Evolutionary conservation across 2,888 invertebrate genomes (phyloP).

Genomic region (Chaitophorus viminalis): DNA sequence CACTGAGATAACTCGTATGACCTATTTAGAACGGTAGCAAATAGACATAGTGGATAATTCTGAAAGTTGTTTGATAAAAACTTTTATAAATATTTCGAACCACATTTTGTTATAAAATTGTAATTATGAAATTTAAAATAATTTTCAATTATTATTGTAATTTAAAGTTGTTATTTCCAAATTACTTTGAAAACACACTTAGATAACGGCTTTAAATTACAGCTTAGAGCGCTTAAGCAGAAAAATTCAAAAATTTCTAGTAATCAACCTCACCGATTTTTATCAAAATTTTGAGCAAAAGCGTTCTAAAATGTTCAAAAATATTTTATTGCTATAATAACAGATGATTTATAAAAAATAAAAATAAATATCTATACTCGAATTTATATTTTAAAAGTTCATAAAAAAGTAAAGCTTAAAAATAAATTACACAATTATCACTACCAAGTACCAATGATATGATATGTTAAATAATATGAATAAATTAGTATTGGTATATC

Average conservation of each 20-base stretch:
- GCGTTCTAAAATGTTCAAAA: too few species aligned
- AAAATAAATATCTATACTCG: too few species aligned
- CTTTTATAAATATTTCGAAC: background rate
- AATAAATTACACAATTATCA: too few species aligned
- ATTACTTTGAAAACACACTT: background rate
- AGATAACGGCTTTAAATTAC: too few species aligned
- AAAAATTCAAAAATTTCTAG: background rate
- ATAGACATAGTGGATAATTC: background rate
- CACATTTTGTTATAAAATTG: background rate
- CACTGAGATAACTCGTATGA: slow-evolving; percentile 45
- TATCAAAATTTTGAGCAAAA: too few species aligned
- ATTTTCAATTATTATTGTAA: background rate
- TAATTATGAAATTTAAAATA: background rate
- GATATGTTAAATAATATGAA: too few species aligned
- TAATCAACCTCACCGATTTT: background rate
- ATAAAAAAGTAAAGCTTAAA: too few species aligned
- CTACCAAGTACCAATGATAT: too few species aligned
- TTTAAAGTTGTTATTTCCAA: background rate
- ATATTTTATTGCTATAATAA: too few species aligned
- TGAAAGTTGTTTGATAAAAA: background rate
- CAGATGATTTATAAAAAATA: too few species aligned
- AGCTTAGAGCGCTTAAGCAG: background rate
- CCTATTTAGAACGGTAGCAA: slow-evolving; percentile 40
- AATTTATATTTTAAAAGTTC: too few species aligned
- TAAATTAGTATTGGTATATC: too few species aligned